phyloP scores from a whole-genome alignment of 2,888 invertebrate species.

The Punctoribates punctum region DNA sequence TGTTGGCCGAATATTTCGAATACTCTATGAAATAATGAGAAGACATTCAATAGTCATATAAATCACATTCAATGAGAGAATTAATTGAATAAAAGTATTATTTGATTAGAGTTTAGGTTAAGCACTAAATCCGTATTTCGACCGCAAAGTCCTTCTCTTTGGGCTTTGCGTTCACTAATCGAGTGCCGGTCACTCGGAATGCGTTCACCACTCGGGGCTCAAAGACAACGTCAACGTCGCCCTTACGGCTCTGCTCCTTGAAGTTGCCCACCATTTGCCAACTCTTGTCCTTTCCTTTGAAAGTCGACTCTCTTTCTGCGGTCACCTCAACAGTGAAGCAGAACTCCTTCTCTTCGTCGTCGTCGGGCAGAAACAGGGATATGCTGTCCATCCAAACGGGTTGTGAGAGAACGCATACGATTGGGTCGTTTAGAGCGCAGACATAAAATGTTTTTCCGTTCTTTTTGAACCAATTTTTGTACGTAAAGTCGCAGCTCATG shows the following conservation, averaged over 20 bases:
- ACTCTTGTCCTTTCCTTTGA: background rate
- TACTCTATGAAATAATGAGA: too few relatives aligned
- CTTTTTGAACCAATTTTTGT: constrained; percentile 15
- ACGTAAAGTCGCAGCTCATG: constrained; percentile 14
- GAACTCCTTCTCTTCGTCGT: constrained; percentile 3
- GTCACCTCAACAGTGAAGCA: constrained; percentile 16
- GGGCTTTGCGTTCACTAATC: background rate
- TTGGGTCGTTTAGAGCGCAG: constrained; percentile 24
- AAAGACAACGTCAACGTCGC: background rate
- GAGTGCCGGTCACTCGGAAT: constrained; percentile 23
- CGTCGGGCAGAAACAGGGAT: background rate
- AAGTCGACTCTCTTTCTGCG: background rate
- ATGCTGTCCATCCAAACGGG: constrained; percentile 32
- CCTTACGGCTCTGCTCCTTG: background rate
- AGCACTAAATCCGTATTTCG: constrained; percentile 1
- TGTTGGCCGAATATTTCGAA: too few relatives aligned
- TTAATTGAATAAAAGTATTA: too few relatives aligned
- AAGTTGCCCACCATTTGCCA: constrained; percentile 24
- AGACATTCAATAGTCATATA: too few relatives aligned
- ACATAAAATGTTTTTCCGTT: constrained; percentile 19
- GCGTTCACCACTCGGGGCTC: constrained; percentile 16
- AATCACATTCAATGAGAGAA: too few relatives aligned
- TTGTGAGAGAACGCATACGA: constrained; percentile 1
- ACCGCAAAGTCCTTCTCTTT: constrained; percentile 20
- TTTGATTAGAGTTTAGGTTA: background rate